Evolutionary conservation across 2,888 invertebrate species (phyloP), one percentile per base, ranked within the genome.

Genomic region (Chloroclysta siterata): DNA sequence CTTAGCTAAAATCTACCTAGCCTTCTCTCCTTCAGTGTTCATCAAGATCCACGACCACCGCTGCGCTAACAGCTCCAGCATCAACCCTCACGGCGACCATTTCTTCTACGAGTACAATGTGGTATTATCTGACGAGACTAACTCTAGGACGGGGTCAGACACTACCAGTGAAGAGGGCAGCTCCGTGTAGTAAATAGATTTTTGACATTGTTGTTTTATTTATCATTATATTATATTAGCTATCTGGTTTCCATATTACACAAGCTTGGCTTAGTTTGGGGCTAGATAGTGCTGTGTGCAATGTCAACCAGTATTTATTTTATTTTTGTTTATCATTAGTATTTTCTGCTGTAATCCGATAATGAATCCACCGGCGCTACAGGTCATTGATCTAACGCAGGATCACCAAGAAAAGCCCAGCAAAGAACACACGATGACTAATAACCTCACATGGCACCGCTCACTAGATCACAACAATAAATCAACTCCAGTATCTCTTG

Each of bases 101-200:
- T 91, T 90, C 78, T 89, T 92, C 73, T 92, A 92, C 74, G 89
- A 90, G 48, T 90, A 91, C 76, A 66, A 66, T 0, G 89, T 78
- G 4, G 0, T 0, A 0, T 15, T 87, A n/a, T 74, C 73, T 0
- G 78, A 82, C 0, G 54, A 60, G 4, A 29, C 52, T 1, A 44
- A 47, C 10, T 59, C 75, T 1, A 33, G 57, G n/a, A 14, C 39
- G 0, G 44, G 7, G 0, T 15, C 46, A 0, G 5, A 4, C 0
- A 41, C 44, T 14, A 10, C 4, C 48, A 17, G 8, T 4, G 13
- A 13, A 0, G 42, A 57, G 4, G 11, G 14, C 2, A 28, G 39
- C n/a, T 17, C 41, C 7, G 7, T 1, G 1, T 42, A 51, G 2
- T 61, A 53, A 60, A 59, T 11, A 1, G 7, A 41, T 7, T 22